Evolutionary conservation across 2,113 vertebrate species (phyloP), one percentile per base, ranked within the genome.

Genomic region (Psittacula cyanocephala): DNA sequence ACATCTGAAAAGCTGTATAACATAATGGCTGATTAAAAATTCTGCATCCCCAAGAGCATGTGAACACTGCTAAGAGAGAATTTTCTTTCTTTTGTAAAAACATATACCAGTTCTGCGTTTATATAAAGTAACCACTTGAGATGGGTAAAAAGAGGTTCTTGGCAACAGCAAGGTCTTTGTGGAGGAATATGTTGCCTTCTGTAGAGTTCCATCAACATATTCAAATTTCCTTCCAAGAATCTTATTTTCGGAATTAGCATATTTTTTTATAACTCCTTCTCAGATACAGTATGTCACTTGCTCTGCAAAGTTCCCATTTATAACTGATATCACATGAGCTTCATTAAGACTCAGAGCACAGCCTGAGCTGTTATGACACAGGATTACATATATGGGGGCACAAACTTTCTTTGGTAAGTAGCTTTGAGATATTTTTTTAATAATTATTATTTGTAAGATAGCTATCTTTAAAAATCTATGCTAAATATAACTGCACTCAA

Each of bases 261-360:
- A 55, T 62, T 84, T 93, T 96, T 97, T 97, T 94, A 91, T 96
- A 96, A 81, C 96, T 96, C 78, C 60, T 95, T 95, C 93, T 94
- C 95, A 92, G 95, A 95, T 91, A 93, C 86, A 85, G 65, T 89
- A 13, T 92, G 93, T 89, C 88, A 95, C 87, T 95, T 93, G 88
- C 78, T 94, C 86, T 76, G 62, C 53, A 44, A 67, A 67, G 91
- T 84, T 97, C 90, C 93, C 88, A 88, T 75, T 96, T 95, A 91
- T 93, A 96, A 92, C 93, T 83, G 71, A 5, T 86, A 77, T 91
- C 95, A 93, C 89, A 93, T 94, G 94, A 97, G 91, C 53, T 60
- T 93, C 91, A 49, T 89, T 95, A 94, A 93, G 91, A 62, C 65
- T 86, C 28, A 64, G 71, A 96, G 89, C 76, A 81, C 43, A 89